These are phyloP conservation scores for Drosophila pseudoobscura DNA, from an alignment of 1,140 invertebrate genomes.

Conservation along the genomic window DNA sequence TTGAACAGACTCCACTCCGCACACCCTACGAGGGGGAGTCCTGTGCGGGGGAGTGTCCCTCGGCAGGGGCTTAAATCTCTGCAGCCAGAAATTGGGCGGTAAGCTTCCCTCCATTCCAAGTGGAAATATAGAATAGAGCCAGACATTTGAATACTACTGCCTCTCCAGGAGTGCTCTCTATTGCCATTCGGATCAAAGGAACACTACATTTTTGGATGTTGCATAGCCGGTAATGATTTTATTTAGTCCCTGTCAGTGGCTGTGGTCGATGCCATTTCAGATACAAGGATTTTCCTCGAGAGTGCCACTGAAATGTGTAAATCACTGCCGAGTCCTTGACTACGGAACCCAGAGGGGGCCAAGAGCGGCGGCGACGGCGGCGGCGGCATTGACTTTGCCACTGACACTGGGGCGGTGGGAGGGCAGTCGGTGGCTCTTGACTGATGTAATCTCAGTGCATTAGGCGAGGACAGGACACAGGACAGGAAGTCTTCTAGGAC, in stretches of 20 bases:
- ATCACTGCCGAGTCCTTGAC: constrained; percentile 24
- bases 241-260: neutral
- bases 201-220: no score
- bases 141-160: no score
- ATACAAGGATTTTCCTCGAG: constrained; percentile 27
- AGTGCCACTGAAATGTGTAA: constrained; percentile 50
- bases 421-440: constrained; percentile 33
- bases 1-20: constrained; percentile 30
- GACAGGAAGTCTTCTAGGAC: constrained; percentile 56
- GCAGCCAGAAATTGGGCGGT: no score
- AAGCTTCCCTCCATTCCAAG: no score
- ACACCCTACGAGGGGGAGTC: neutral
- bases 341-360: constrained; percentile 6
- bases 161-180: no score
- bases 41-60: neutral
- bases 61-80: no score
- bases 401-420: constrained; percentile 20
- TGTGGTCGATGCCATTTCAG: constrained; percentile 41
- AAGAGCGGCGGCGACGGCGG: neutral
- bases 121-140: no score
- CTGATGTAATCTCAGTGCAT: constrained; percentile 59
- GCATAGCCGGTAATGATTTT: no score
- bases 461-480: constrained; percentile 57
- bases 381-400: constrained; percentile 40
- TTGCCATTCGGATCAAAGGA: no score